phyloP scores from a whole-genome alignment of 2,797 vertebrate genomes.

The Gadopsis marmoratus region DNA sequence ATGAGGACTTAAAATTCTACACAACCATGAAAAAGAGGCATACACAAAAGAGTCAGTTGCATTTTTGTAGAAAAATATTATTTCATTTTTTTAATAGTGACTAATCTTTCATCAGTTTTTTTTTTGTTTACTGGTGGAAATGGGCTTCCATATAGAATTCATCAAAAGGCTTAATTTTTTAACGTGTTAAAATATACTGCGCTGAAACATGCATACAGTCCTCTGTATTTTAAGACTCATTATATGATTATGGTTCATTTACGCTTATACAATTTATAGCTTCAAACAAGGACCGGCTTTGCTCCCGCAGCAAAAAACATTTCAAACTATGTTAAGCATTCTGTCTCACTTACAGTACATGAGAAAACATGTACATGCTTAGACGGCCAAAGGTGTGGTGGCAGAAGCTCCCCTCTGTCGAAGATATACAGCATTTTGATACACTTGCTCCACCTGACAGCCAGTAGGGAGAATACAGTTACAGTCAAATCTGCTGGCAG shows the following conservation, averaged over 20 bases:
- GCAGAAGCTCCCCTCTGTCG: background rate
- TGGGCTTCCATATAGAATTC: too few species aligned
- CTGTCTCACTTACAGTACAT: background rate
- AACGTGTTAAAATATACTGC: background rate
- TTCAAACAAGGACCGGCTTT: background rate
- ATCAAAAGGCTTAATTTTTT: background rate
- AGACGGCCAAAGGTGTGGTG: background rate
- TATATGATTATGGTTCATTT: background rate
- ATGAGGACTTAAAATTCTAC: too few species aligned
- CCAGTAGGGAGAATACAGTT: conserved; percentile 1
- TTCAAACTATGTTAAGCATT: background rate
- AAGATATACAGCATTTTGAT: background rate
- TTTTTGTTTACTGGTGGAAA: too few species aligned
- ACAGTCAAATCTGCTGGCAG: too few species aligned
- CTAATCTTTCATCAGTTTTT: too few species aligned
- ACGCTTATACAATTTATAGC: background rate
- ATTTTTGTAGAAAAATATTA: too few species aligned
- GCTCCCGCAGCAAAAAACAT: background rate
- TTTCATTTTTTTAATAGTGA: too few species aligned
- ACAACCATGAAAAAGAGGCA: too few species aligned
- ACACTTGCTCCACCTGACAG: conserved; percentile 36
- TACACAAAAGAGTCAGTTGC: too few species aligned
- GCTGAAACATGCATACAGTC: background rate
- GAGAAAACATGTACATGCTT: background rate
- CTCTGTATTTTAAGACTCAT: background rate